Conservation (phyloP, 2,888 invertebrate genomes). For the Geotrupes spiniger region DNA sequence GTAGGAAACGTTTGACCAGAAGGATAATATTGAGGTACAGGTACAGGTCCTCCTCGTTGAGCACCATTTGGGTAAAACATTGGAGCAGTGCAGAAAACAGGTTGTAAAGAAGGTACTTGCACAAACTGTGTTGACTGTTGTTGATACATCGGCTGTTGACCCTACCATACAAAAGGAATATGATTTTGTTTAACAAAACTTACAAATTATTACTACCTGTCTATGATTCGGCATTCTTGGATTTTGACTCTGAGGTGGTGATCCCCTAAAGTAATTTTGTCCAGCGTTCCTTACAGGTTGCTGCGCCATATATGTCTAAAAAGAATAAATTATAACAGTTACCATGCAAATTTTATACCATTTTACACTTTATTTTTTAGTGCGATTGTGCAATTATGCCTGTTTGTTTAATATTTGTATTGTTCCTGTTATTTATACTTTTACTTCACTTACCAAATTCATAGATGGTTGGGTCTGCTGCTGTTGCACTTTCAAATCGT, state of each 20-base stretch:
- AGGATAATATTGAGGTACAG: conserved; percentile 11
- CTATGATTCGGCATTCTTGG: conserved; percentile 44
- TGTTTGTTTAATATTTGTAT: too few species aligned
- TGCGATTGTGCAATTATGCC: too few species aligned
- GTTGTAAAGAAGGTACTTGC: conserved; percentile 25
- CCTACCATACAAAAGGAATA: conserved; percentile 14
- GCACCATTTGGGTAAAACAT: conserved; percentile 9
- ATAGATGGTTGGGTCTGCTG: conserved; percentile 39
- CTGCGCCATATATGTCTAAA: conserved; percentile 24
- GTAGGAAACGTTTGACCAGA: too few species aligned
- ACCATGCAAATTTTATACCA: too few species aligned
- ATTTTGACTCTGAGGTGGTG: conserved; percentile 38
- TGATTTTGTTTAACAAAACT: neutral
- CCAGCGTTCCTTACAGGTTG: conserved; percentile 22
- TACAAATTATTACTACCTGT: too few species aligned
- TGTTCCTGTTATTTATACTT: too few species aligned
- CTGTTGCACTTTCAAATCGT: conserved; percentile 45
- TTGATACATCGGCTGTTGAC: conserved; percentile 27
- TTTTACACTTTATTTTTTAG: too few species aligned
- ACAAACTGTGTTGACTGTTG: conserved; percentile 25
- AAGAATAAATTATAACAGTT: neutral
- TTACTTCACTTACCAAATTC: conserved; percentile 44
- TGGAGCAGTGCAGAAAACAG: conserved; percentile 19
- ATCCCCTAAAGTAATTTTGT: conserved; percentile 29
- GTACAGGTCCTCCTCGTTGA: conserved; percentile 14